A percentile compares a stretch with the other conserved stretches of the same genome.
These are phyloP conservation scores for Staurois parvus DNA, from an alignment of 2,797 vertebrate genomes.

Conservation along the genomic window DNA sequence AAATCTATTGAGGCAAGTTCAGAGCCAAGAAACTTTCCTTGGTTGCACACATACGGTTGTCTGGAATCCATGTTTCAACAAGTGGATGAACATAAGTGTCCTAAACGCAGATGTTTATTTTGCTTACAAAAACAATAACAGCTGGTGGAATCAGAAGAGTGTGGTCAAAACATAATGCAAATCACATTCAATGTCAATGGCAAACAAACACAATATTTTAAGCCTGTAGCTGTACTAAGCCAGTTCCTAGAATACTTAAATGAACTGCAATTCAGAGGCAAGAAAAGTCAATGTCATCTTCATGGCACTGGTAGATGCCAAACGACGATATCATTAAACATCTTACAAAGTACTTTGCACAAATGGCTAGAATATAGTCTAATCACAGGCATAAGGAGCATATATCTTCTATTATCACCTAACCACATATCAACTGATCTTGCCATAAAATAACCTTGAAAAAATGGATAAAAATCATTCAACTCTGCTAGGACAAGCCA, in stretches of 20 bases:
- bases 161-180: constrained; percentile 36
- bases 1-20: background rate
- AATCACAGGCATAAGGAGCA: background rate
- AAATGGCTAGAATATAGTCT: background rate
- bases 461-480: constrained; percentile 9
- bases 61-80: constrained; percentile 33
- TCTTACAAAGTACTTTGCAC: too few relatives aligned
- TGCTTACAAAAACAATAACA: constrained; percentile 36
- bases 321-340: too few relatives aligned
- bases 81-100: constrained; percentile 19
- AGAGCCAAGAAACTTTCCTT: background rate
- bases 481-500: background rate
- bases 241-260: constrained; percentile 33
- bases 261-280: constrained; percentile 38
- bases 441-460: constrained; percentile 54
- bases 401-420: background rate
- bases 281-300: constrained; percentile 10
- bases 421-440: constrained; percentile 15
- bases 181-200: constrained; percentile 13
- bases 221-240: constrained; percentile 61
- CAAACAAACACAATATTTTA: constrained; percentile 40
- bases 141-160: constrained; percentile 16
- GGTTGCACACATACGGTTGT: background rate
- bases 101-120: constrained; percentile 47
- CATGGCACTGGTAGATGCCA: constrained; percentile 42